Evolutionary conservation across 1,140 invertebrate genomes (phyloP), one percentile per base, ranked within the genome.

Genomic region (Drosophila ananassae): DNA sequence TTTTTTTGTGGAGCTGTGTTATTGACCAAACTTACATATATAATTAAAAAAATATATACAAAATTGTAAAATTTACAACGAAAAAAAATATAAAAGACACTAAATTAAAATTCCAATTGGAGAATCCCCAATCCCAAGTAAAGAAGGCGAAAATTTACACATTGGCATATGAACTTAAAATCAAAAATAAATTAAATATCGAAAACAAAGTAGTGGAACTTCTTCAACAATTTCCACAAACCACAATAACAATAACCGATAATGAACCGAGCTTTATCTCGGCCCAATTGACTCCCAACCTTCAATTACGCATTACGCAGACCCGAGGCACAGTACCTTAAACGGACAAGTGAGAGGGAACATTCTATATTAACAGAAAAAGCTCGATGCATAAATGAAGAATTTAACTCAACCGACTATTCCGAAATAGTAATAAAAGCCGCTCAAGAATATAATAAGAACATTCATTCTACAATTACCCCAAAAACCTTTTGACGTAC

Each of bases 141-240:
- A 32, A 32, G 30, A 32, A 32, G 30, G 8, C 7, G 30, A 48
- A 25, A 28, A 25, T 2, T 50, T 50, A 5, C 51, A 22, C 3
- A 34, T 53, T 10, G 13, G 34, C 3, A 34, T 53, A 10, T 4
- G 25, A 47, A 37, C 30, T 64, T 3, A 59, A 64, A 41, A 72
- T 72, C 3, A 12, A 51, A 59, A 55, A 59, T 39, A 73, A 64
- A 55, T 34, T 41, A 9, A 48, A 64, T 12, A 63, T 72, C 9
- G 59, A 32, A 22, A 13, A 13, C n/a, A 63, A 63, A 63, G 9
- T 71, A n/a, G 22, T 13, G 2, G 17, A 53, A 37, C 5, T n/a
- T 2, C 12, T 53, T 0, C 51, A 37, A 22, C 51, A 53, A 21
- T 37, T 53, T 24, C n/a, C 48, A 2, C 28, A 21, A 12, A 17